A percentile compares a stretch with the other conserved stretches of the same genome.
These are phyloP conservation scores for Uropsilus gracilis DNA, from an alignment of 2,113 vertebrate genomes.

Conservation along the genomic window DNA sequence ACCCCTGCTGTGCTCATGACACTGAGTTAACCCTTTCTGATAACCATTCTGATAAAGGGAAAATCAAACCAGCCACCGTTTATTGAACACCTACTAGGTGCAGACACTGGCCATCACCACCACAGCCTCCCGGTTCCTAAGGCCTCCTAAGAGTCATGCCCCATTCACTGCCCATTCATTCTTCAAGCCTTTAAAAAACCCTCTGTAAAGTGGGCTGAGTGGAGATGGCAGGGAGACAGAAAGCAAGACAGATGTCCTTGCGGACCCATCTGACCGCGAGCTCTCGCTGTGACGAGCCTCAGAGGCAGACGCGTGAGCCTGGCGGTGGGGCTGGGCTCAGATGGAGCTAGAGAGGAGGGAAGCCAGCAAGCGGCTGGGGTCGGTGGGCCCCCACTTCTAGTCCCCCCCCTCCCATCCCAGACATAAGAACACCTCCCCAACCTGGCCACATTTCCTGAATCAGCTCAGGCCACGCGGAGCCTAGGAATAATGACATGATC, in stretches of 20 bases:
- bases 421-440: slow-evolving; percentile 40
- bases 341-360: not conserved
- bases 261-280: not conserved
- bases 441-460: slow-evolving; percentile 70
- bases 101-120: not conserved
- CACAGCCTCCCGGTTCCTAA: not conserved
- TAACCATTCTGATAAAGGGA: not conserved
- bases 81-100: not conserved
- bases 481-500: slow-evolving; percentile 79
- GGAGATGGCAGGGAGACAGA: not conserved
- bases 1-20: not conserved
- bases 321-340: not conserved
- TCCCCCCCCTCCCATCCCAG: not conserved
- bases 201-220: not conserved
- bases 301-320: not conserved
- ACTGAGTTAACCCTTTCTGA: not conserved
- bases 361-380: not conserved
- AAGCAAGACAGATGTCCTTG: slow-evolving; percentile 39
- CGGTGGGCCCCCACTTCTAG: not conserved
- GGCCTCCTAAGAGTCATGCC: not conserved
- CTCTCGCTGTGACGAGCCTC: slow-evolving; percentile 40
- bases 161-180: not conserved
- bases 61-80: not conserved
- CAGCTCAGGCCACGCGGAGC: slow-evolving; percentile 66
- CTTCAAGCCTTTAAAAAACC: not conserved